These are phyloP conservation scores for Cranoglanis bouderius DNA, from an alignment of 2,113 vertebrate species.

Conservation along the genomic window DNA sequence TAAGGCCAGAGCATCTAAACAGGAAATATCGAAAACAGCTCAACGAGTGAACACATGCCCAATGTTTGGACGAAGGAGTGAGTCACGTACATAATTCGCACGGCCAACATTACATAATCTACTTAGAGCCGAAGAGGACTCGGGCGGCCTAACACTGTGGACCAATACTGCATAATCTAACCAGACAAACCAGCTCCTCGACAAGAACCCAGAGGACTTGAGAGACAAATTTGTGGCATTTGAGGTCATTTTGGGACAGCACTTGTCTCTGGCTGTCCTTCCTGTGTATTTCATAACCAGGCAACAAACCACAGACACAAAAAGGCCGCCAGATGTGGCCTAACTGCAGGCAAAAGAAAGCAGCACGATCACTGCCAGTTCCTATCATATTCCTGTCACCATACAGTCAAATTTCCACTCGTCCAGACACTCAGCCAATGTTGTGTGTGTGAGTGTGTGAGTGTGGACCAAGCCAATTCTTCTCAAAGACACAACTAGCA, in stretches of 20 bases:
- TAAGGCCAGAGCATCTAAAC: slow-evolving; percentile 49
- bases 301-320: slow-evolving; percentile 30
- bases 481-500: not conserved
- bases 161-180: slow-evolving; percentile 34
- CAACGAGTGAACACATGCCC: slow-evolving; percentile 33
- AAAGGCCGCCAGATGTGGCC: slow-evolving; percentile 43
- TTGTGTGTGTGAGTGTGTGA: not conserved
- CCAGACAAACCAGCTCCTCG: slow-evolving; percentile 29
- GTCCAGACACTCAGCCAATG: not conserved
- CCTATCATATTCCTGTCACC: slow-evolving; percentile 44
- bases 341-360: slow-evolving; percentile 23
- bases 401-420: slow-evolving; percentile 35
- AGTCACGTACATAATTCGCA: slow-evolving; percentile 43
- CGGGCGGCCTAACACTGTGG: slow-evolving; percentile 1
- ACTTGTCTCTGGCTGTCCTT: slow-evolving; percentile 32
- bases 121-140: slow-evolving; percentile 25
- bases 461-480: not conserved
- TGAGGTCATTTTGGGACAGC: slow-evolving; percentile 40
- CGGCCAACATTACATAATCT: slow-evolving; percentile 50
- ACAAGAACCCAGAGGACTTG: slow-evolving; percentile 19
- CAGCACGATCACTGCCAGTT: slow-evolving; percentile 33
- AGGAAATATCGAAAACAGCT: slow-evolving; percentile 52
- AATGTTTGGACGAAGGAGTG: slow-evolving; percentile 37
- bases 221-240: slow-evolving; percentile 36
- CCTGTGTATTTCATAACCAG: slow-evolving; percentile 48